Percentiles rank a stretch among this genome's conserved stretches.
Evolutionary conservation across 2,888 invertebrate genomes (phyloP).

Genomic region (Drepana falcataria): DNA sequence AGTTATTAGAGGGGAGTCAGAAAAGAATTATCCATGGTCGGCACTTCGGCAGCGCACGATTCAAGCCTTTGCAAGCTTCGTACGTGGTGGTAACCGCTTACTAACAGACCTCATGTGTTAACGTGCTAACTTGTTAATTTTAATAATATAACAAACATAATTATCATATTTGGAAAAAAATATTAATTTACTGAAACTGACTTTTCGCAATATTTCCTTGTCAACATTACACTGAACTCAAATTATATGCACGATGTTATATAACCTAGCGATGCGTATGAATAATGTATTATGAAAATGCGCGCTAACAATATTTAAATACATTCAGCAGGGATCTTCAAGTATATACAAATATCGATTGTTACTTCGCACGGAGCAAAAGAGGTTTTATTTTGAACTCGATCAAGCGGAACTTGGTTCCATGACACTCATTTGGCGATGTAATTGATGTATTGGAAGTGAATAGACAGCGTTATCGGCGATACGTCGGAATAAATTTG

Average conservation of each 20-base stretch:
- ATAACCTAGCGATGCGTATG: background rate
- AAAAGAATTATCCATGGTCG: too few relatives aligned
- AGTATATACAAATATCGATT: background rate
- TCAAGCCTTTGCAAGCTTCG: too few relatives aligned
- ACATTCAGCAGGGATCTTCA: background rate
- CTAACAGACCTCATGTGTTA: too few relatives aligned
- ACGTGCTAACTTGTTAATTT: too few relatives aligned
- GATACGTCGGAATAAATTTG: slow-evolving; percentile 59
- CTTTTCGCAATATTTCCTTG: background rate
- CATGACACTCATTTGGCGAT: slow-evolving; percentile 35
- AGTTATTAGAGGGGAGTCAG: too few relatives aligned
- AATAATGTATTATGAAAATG: background rate
- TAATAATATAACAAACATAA: too few relatives aligned
- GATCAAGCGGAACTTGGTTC: slow-evolving; percentile 33
- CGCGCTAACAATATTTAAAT: background rate
- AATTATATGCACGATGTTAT: background rate
- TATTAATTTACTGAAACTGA: background rate
- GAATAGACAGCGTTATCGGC: slow-evolving; percentile 46
- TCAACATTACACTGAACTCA: background rate
- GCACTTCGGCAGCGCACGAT: too few relatives aligned
- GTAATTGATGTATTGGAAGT: slow-evolving; percentile 51
- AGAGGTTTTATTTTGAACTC: slow-evolving; percentile 22
- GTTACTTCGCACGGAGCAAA: background rate
- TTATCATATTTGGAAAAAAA: background rate
- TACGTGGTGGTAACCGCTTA: too few relatives aligned